These are phyloP conservation scores for Dipodomys stephensi DNA, from an alignment of 2,113 vertebrate species.

Conservation along the genomic window DNA sequence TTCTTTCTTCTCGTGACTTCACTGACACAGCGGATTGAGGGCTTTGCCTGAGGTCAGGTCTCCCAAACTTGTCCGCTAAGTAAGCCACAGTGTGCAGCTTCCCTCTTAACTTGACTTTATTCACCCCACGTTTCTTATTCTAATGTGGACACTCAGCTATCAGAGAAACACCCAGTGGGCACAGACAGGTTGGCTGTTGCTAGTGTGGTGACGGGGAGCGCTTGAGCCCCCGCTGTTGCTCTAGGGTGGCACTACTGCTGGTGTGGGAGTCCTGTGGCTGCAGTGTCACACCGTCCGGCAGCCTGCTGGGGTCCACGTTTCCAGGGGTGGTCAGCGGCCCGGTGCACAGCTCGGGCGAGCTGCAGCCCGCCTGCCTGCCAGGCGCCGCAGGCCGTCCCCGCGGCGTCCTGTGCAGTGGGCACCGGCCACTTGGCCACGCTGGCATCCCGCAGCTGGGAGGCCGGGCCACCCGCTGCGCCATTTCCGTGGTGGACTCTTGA, in stretches of 20 bases:
- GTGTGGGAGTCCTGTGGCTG: not conserved
- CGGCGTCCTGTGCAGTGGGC: too few species aligned
- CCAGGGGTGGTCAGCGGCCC: not conserved
- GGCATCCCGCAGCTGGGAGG: slow-evolving; percentile 43
- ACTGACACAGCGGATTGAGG: slow-evolving; percentile 58
- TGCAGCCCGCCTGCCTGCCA: not conserved
- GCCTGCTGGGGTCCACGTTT: not conserved
- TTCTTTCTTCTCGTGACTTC: slow-evolving; percentile 66
- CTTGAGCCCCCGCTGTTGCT: slow-evolving; percentile 19
- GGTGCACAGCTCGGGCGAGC: not conserved
- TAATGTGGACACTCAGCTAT: not conserved
- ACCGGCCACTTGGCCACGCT: not conserved
- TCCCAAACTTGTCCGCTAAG: slow-evolving; percentile 63
- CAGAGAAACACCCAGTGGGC: slow-evolving; percentile 4
- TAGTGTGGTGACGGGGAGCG: not conserved
- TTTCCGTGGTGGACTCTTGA: slow-evolving; percentile 73
- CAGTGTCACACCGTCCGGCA: not conserved
- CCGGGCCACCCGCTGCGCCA: slow-evolving; percentile 22
- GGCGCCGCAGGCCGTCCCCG: too few species aligned
- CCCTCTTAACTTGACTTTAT: not conserved
- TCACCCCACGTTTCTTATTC: not conserved
- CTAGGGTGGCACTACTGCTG: not conserved
- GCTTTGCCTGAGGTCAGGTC: slow-evolving; percentile 47
- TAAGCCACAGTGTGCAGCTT: slow-evolving; percentile 50
- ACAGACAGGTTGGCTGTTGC: not conserved